phyloP scores from a whole-genome alignment of 2,113 vertebrate species.

The Isichthys henryi region DNA sequence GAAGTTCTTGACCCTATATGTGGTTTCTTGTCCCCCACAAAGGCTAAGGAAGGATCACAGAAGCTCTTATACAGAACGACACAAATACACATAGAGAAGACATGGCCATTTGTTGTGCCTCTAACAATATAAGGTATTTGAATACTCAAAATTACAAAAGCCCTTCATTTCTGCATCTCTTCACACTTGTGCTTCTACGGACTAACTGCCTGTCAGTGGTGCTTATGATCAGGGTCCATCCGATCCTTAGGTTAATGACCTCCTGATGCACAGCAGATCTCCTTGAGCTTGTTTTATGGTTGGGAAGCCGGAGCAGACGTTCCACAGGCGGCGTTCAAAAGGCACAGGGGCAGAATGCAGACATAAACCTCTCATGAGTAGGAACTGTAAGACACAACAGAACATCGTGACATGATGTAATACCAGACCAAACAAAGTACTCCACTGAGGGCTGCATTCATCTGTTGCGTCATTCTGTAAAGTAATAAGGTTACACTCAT shows the following conservation, averaged over 20 bases:
- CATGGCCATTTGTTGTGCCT: background rate
- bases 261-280: background rate
- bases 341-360: background rate
- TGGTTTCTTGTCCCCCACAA: background rate
- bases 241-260: background rate
- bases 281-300: background rate
- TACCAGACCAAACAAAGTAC: background rate
- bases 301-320: background rate
- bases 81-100: background rate
- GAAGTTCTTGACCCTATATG: background rate
- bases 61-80: background rate
- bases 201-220: background rate
- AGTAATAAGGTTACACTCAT: background rate
- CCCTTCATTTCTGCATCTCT: background rate
- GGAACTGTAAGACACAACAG: constrained; percentile 19
- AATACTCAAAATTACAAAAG: background rate
- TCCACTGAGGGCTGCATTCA: background rate
- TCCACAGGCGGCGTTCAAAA: background rate
- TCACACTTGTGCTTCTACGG: background rate
- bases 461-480: background rate
- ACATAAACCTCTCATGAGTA: background rate
- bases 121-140: background rate
- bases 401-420: background rate
- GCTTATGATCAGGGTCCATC: background rate
- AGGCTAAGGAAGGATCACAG: background rate